A percentile compares a stretch with the other conserved stretches of the same genome.
Conservation (phyloP, 2,888 invertebrate genomes). For the Lithophane socia region DNA sequence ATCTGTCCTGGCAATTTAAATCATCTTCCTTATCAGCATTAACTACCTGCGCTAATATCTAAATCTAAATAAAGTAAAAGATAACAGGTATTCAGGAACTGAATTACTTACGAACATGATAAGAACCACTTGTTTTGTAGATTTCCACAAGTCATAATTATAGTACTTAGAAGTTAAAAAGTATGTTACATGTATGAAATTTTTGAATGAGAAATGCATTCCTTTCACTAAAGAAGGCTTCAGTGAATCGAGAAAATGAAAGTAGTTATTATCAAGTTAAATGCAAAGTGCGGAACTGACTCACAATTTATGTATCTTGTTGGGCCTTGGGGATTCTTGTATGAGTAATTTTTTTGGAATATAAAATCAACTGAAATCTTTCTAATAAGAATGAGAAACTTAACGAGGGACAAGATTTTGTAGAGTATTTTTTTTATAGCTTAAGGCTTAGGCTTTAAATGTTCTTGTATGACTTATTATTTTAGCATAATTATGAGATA, state of each 20-base stretch:
- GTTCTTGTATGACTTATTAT: conserved; percentile 11
- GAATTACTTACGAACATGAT: conserved; percentile 46
- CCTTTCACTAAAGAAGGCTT: conserved; percentile 71
- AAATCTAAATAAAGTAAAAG: conserved; percentile 41
- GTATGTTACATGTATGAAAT: conserved; percentile 10
- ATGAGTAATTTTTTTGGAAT: conserved; percentile 19
- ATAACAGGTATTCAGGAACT: conserved; percentile 47
- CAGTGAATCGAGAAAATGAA: conserved; percentile 78
- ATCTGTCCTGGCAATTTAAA: conserved; percentile 5
- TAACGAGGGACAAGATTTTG: neutral
- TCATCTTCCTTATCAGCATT: conserved; percentile 33
- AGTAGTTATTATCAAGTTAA: conserved; percentile 72
- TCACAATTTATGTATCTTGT: conserved; percentile 38
- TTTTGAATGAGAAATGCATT: conserved; percentile 52
- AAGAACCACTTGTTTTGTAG: conserved; percentile 38
- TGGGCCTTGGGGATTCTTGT: conserved; percentile 32
- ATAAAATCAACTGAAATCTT: neutral
- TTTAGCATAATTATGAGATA: neutral
- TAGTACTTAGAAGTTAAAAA: conserved; percentile 28
- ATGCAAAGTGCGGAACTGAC: conserved; percentile 58
- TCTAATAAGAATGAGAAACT: neutral
- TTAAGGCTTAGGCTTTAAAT: conserved; percentile 3
- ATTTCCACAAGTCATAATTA: neutral
- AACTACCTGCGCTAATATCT: conserved; percentile 42
- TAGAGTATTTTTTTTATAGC: neutral